These are phyloP conservation scores for Entelurus aequoreus DNA, from an alignment of 2,113 vertebrate genomes.

Conservation along the genomic window DNA sequence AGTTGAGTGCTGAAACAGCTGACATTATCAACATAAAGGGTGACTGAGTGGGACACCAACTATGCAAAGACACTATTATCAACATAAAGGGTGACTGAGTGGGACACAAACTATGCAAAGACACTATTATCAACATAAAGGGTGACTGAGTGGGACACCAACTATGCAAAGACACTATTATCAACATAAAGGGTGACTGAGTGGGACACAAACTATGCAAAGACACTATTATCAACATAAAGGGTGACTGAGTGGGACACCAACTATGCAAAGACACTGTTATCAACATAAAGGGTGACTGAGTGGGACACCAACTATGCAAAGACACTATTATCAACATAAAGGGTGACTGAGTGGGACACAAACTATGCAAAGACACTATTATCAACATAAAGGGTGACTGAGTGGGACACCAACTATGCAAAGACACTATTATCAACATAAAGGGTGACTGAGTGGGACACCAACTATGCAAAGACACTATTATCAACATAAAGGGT, in stretches of 20 bases:
- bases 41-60: not conserved
- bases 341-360: constrained; percentile 3
- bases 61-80: not conserved
- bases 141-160: not conserved
- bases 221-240: not conserved
- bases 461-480: too few relatives aligned
- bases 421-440: not conserved
- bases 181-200: constrained; percentile 4
- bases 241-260: not conserved
- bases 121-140: not conserved
- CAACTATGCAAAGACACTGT: too few relatives aligned
- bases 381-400: not conserved
- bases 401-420: not conserved
- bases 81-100: constrained; percentile 4
- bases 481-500: not conserved
- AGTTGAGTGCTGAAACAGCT: not conserved
- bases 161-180: not conserved
- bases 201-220: too few relatives aligned
- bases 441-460: constrained; percentile 4
- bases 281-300: not conserved
- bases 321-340: not conserved
- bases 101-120: too few relatives aligned
- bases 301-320: not conserved
- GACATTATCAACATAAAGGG: not conserved
- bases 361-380: too few relatives aligned